Evolutionary conservation across 64 coral and sea anemone species (phyloP).

Genomic region (Stichodactyla helianthus): DNA sequence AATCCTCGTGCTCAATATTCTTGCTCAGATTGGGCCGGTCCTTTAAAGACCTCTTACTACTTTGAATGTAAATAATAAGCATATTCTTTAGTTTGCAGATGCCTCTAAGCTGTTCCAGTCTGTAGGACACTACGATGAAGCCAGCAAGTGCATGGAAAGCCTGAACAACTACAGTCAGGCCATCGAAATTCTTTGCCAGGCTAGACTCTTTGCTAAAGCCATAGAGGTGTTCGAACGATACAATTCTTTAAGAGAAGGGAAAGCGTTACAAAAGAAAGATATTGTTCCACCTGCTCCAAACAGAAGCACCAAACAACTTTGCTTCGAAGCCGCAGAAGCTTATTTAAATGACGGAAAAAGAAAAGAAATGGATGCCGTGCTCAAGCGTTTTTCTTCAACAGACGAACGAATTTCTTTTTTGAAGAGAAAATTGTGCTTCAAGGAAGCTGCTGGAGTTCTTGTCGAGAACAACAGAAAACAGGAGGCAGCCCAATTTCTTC

Average conservation of each 20-base stretch:
- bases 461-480: slow-evolving; percentile 39
- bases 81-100: slow-evolving; percentile 49
- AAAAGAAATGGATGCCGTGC: slow-evolving; percentile 59
- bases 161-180: slow-evolving; percentile 67
- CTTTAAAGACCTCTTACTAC: too few species aligned
- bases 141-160: slow-evolving; percentile 68
- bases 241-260: not conserved
- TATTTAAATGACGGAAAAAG: slow-evolving; percentile 34
- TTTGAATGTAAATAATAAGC: too few species aligned
- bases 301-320: slow-evolving; percentile 60
- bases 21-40: too few species aligned
- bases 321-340: slow-evolving; percentile 57
- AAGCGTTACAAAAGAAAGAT: not conserved
- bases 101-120: slow-evolving; percentile 48
- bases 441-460: slow-evolving; percentile 47
- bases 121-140: slow-evolving; percentile 44
- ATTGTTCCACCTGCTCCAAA: slow-evolving; percentile 59
- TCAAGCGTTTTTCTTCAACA: slow-evolving; percentile 43
- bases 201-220: slow-evolving; percentile 55
- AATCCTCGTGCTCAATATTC: too few species aligned
- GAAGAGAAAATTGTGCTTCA: slow-evolving; percentile 35
- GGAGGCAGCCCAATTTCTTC: slow-evolving; percentile 47
- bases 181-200: slow-evolving; percentile 60
- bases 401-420: slow-evolving; percentile 72
- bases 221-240: slow-evolving; percentile 60